Base-by-base conservation (phyloP, 2,113 vertebrate species). In the Hydrolagus affinis region DNA sequence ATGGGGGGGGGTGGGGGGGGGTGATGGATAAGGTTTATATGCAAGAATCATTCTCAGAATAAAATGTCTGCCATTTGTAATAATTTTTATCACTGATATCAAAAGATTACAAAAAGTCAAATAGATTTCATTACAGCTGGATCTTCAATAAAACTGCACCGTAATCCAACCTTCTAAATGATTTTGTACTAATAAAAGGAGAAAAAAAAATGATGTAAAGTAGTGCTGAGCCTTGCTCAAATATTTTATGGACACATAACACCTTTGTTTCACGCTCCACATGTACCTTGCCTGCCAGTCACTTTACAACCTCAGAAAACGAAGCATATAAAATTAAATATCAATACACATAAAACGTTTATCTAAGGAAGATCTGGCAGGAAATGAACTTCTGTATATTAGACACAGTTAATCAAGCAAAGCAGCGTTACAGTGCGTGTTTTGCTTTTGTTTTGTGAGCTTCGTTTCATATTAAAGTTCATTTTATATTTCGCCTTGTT, bases 321-420 rank as follows among this genome's bases (percentile, higher is more conserved):
- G 12, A 68, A 68, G 6, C 62, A 64, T 11, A 28, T 32, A 83
- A 83, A 83, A 68, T 83, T 64, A 83, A 66, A 83, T 32, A 66
- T 32, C 32, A 83, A 83, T 83, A 32, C 28, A 8, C 62, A 68
- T 83, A 83, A 83, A 83, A 83, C 17, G 23, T 28, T 80, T 11
- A 62, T 80, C 28, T 60, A 64, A 28, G 30, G 17, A 32, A 9
- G 28, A 83, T 32, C 60, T 83, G 59, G 60, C 28, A 66, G 17
- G 78, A 83, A 66, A 14, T 68, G 32, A 32, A 83, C 15, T 66
- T 68, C 60, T 83, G 78, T 66, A 83, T 64, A 62, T 80, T 64
- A 80, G 60, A 68, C 62, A 28, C 78, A 83, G n/a, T 60, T 66
- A 60, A 62, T 28, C 60, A 32, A 66, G 12, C 78, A 12, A 83